Evolutionary conservation across 2,113 vertebrate species (phyloP).

Genomic region (Sapajus apella): DNA sequence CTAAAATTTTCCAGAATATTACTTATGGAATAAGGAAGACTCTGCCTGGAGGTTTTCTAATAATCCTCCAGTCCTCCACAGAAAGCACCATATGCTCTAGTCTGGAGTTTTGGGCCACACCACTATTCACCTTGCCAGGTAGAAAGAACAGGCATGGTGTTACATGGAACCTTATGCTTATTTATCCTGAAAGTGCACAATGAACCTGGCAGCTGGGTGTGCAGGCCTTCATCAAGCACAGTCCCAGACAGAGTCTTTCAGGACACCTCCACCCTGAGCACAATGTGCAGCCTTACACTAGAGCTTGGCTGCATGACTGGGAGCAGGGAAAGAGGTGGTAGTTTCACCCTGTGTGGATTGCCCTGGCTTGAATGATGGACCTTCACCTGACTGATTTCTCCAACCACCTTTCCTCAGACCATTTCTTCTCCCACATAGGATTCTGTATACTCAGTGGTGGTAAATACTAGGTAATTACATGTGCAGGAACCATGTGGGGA

Average conservation of each 20-base stretch:
- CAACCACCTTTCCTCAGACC: neutral
- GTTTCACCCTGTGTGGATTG: neutral
- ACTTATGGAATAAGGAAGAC: neutral
- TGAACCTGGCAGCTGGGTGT: neutral
- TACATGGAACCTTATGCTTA: neutral
- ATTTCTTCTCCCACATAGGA: neutral
- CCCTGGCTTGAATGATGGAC: neutral
- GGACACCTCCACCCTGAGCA: neutral
- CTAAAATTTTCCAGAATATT: neutral
- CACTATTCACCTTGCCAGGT: neutral
- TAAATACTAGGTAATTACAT: slow-evolving; percentile 69
- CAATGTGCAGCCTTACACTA: neutral
- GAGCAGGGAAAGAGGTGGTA: neutral
- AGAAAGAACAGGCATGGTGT: neutral
- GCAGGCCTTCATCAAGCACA: neutral
- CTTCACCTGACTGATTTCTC: neutral
- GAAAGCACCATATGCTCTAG: neutral
- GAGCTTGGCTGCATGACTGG: neutral
- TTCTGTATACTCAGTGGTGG: slow-evolving; percentile 65
- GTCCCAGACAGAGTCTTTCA: neutral
- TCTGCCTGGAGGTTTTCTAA: neutral
- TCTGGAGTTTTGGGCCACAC: neutral
- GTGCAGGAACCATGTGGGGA: slow-evolving; percentile 41
- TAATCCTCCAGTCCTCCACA: neutral
- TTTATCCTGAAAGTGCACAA: accelerated